Base-by-base conservation (phyloP, 2,113 vertebrate genomes). In the Mesoclemmys tuberculata region DNA sequence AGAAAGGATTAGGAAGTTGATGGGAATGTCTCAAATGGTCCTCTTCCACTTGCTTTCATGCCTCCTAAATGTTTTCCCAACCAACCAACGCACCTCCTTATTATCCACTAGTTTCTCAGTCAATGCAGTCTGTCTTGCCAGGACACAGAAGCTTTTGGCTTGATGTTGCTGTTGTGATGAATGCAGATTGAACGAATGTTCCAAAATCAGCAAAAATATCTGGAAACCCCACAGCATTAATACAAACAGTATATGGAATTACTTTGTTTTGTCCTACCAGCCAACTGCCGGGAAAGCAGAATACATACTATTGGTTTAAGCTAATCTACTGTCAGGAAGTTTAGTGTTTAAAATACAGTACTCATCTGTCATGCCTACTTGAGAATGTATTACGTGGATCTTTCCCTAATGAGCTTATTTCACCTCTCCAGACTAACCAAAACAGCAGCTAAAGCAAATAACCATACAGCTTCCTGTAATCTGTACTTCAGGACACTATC, bases 211-310 rank as follows among this genome's bases (percentile, higher is more conserved):
- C 38, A 26, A 27, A 27, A 75, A 75, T 41, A 44, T 13, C 71
- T 75, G 22, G 64, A 44, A 75, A 44, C 26, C 71, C 38, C 22
- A 44, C 11, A 6, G 71, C 24, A 44, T 27, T 44, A 44, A 44
- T 13, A 27, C 41, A 75, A 24, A 44, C 24, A 13, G 41, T 13
- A 41, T 78, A 56, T 90, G 83, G 82, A 96, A 96, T 94, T 61
- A 88, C 38, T 89, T 90, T 91, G 18, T 12, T 93, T 92, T 92
- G 71, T 90, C 75, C 74, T 92, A 80, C 89, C 93, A 90, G 82
- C 49, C 78, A 91, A 92, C 49, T 79, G 49, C 8, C 49, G 41
- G 46, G 84, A 58, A 90, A 82, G 83, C 90, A 90, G 81, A 90
- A 91, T 46, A 2, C 85, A 54, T 68, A 35, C 27, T 88, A 41